Base-by-base conservation (phyloP, 2,888 invertebrate species). In the Nasonia oneida region DNA sequence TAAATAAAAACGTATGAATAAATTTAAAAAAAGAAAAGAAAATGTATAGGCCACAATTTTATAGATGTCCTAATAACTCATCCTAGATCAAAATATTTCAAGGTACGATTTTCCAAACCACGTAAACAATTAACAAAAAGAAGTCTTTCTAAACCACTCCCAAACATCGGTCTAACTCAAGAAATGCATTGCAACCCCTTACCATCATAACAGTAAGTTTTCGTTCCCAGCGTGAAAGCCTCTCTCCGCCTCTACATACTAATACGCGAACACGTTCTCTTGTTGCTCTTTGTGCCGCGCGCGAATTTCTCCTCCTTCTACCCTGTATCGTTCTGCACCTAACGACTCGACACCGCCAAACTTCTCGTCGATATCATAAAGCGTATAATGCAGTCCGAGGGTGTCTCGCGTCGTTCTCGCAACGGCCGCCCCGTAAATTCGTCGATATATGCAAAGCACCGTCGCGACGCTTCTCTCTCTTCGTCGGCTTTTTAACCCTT, bases 301-400 rank as follows among this genome's bases (percentile, higher is more conserved):
- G 8, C 1, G 3, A 14, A 29, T 33, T 67, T 29, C 3, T 29
- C 67, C 67, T 67, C 33, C 33, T 33, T 29, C 67, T 5, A 67
- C 33, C 23, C 67, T 42, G 42, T n/a, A 18, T 74, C 14, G 23
- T 33, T 70, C 73, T 86, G 81, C 83, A 61, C 64, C 77, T 85
- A 83, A 79, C 84, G 86, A 61, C 86, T n/a, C 50, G 42, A 33
- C 74, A 47, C 42, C 2, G 73, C 80, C 85, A 70, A 87, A 89
- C 88, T 88, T 88, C 88, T 90, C 89, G 89, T 90, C 90, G 89
- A 91, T 91, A 91, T 90, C 91, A 89, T 91, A 91, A 91, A 91
- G 87, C 76, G 75, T 37, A 18, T 39, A 82, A 78, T 71, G 83
- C 82, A 71, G 84, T 61, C 86, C 5, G n/a, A 2, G 57, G 78